Conservation (phyloP, 2,797 vertebrate species). For the Notamacropus eugenii region DNA sequence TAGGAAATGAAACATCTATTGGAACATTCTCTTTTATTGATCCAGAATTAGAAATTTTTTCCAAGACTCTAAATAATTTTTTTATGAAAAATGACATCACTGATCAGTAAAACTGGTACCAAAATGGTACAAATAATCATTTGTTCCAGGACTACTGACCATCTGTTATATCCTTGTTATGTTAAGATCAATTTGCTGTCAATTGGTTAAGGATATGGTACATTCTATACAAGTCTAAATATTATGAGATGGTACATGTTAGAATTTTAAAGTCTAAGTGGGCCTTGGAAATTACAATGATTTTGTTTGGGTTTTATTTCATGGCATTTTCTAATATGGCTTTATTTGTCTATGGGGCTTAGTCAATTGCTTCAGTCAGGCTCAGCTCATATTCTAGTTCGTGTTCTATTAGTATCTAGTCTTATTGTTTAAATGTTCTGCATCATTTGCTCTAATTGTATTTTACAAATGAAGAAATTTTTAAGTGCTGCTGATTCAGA, state of each 20-base stretch:
- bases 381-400: slow-evolving; percentile 17
- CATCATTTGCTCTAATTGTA: slow-evolving; percentile 17
- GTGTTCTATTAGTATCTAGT: not conserved
- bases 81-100: not conserved
- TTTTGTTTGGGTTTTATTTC: slow-evolving; percentile 29
- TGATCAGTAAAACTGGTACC: not conserved
- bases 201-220: not conserved
- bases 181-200: not conserved
- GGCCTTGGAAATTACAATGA: not conserved
- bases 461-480: not conserved
- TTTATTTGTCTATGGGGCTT: not conserved
- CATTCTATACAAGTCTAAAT: not conserved
- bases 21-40: not conserved
- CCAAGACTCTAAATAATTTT: not conserved
- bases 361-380: not conserved
- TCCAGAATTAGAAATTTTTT: not conserved
- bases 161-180: slow-evolving; percentile 1
- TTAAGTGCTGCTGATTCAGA: not conserved
- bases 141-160: not conserved
- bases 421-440: slow-evolving; percentile 7
- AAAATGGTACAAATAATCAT: not conserved
- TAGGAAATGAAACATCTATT: not conserved
- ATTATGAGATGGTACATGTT: not conserved
- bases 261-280: not conserved
- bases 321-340: not conserved